Conservation (phyloP, 2,888 invertebrate species). For the Formica aserva region DNA sequence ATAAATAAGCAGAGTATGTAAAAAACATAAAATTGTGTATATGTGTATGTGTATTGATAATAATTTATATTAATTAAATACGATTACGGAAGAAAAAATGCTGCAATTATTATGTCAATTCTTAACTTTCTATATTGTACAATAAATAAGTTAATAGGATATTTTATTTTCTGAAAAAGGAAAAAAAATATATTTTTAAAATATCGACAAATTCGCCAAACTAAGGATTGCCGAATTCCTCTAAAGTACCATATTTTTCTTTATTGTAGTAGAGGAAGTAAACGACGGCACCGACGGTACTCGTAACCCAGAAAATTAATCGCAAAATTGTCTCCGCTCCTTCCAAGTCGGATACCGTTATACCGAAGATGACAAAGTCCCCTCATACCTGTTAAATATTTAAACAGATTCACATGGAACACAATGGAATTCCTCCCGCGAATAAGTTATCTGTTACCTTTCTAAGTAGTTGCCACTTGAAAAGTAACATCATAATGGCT, state of each 20-base stretch:
- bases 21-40: background rate
- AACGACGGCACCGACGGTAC: background rate
- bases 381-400: conserved; percentile 83
- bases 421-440: conserved; percentile 78
- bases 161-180: conserved; percentile 17
- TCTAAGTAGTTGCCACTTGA: conserved; percentile 59
- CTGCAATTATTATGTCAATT: background rate
- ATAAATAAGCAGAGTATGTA: background rate
- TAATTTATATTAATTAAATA: background rate
- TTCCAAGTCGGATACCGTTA: conserved; percentile 73
- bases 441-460: conserved; percentile 71
- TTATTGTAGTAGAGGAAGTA: conserved; percentile 41
- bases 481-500: conserved; percentile 49
- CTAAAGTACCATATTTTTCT: background rate
- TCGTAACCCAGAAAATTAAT: conserved; percentile 74
- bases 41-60: background rate
- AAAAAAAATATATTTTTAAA: background rate
- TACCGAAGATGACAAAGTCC: conserved; percentile 71
- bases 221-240: background rate
- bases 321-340: conserved; percentile 62
- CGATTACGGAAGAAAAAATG: background rate
- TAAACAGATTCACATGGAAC: conserved; percentile 79
- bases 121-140: background rate
- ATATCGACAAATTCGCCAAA: conserved; percentile 17
- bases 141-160: background rate